Evolutionary conservation across 2,113 vertebrate species (phyloP), one percentile per base, ranked within the genome.

Genomic region (Trematomus loennbergii): DNA sequence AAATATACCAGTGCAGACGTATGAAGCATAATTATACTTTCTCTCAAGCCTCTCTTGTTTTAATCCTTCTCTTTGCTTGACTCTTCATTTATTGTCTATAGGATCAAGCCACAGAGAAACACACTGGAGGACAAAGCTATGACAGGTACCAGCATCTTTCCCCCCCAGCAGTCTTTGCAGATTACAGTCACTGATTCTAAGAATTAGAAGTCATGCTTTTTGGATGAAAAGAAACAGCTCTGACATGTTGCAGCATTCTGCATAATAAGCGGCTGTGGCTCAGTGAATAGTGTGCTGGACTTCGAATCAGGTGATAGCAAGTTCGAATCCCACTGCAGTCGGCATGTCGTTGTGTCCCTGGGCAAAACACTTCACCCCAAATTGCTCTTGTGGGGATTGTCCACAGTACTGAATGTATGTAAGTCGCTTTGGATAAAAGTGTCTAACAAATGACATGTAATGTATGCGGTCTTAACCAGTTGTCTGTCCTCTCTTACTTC

Each of bases 101-200:
- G 94, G 96, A 96, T 66, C 89, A 92, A 55, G 81, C 73, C 88
- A 0, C 95, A 94, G 88, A 98, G 70, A 98, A 96, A 90, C 94
- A 92, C 15, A 91, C 92, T 1, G 89, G 93, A 72, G 93, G 95
- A 55, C 97, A 96, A 84, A 96, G 91, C 90, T 94, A 90, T 33
- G 98, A 99, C 95, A 99, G 97, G 98, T 99, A 95, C 78, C 66
- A 49, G 54, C 40, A 49, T 20, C n/a, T 60, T 69, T 70, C 16
- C 5, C 10, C 7, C 7, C 49, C n/a, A 18, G 16, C 54, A 18
- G 10, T 55, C 3, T 84, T 80, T 67, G 20, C 29, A 20, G 12
- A 13, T 52, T 2, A 63, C 54, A 52, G 11, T 46, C n/a, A 33
- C 3, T 17, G 58, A 63, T 22, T 66, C 25, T 22, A 52, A 67